Conservation (phyloP, 2,113 vertebrate genomes). For the Ia io region DNA sequence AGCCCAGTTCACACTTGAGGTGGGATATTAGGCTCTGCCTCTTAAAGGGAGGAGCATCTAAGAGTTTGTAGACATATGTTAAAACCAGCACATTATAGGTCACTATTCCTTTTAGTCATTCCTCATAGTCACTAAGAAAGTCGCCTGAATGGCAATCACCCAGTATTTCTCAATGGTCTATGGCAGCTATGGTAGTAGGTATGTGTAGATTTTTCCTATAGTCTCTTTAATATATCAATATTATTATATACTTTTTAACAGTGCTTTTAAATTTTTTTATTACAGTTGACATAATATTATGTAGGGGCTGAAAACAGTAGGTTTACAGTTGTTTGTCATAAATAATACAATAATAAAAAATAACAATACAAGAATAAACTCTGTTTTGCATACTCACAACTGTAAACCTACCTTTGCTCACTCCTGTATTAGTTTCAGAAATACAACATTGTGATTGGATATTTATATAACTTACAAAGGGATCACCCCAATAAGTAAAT, state of each 20-base stretch:
- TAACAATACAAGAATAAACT: too few species aligned
- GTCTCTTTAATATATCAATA: background rate
- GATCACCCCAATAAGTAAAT: background rate
- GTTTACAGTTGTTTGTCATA: too few species aligned
- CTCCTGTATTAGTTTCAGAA: background rate
- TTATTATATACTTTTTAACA: conserved; percentile 1
- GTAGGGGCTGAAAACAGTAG: too few species aligned
- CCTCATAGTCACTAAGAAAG: background rate
- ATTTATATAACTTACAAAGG: background rate
- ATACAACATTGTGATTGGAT: background rate
- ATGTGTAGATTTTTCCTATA: background rate
- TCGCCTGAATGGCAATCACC: background rate
- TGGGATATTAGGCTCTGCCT: background rate
- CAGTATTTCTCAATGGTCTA: background rate
- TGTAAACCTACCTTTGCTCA: too few species aligned
- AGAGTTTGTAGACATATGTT: background rate
- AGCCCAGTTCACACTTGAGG: background rate
- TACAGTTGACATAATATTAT: too few species aligned
- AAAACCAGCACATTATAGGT: background rate
- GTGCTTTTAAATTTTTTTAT: background rate
- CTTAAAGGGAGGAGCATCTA: background rate
- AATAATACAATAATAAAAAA: too few species aligned
- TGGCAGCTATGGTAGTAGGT: background rate
- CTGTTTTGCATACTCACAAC: too few species aligned
- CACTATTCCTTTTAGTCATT: background rate